phyloP scores from a whole-genome alignment of 2,797 vertebrate species.

The Myotis pilosus region DNA sequence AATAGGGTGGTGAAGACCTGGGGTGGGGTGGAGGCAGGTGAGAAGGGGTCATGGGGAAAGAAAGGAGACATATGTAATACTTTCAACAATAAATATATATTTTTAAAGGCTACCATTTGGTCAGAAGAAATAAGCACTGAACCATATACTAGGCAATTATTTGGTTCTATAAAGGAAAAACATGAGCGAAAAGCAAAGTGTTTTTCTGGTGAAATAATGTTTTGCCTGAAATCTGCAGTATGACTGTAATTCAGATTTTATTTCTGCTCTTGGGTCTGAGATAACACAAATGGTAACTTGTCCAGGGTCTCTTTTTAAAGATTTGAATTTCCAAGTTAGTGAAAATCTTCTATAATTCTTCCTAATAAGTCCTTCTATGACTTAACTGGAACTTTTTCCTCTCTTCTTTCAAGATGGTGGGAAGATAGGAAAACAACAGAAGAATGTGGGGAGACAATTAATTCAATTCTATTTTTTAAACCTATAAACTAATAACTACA shows the following conservation, averaged over 20 bases:
- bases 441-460: not conserved
- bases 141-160: not conserved
- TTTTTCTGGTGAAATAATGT: not conserved
- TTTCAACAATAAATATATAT: too few relatives aligned
- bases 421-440: not conserved
- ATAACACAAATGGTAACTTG: conserved; percentile 3
- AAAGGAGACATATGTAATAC: too few relatives aligned
- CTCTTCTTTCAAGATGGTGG: not conserved
- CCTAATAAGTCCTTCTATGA: not conserved
- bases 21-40: too few relatives aligned
- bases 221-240: conserved; percentile 6
- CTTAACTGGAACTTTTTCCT: not conserved
- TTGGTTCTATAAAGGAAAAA: not conserved
- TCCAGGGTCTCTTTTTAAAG: not conserved
- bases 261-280: not conserved
- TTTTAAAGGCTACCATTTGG: not conserved
- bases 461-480: not conserved
- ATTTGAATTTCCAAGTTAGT: not conserved
- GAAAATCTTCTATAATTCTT: not conserved
- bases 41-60: too few relatives aligned
- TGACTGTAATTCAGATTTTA: conserved; percentile 13
- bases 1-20: too few relatives aligned
- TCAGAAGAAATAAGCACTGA: not conserved
- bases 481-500: not conserved
- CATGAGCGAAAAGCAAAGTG: not conserved